Conservation (phyloP, 2,888 invertebrate species). For the Sclerodermus sp. region DNA sequence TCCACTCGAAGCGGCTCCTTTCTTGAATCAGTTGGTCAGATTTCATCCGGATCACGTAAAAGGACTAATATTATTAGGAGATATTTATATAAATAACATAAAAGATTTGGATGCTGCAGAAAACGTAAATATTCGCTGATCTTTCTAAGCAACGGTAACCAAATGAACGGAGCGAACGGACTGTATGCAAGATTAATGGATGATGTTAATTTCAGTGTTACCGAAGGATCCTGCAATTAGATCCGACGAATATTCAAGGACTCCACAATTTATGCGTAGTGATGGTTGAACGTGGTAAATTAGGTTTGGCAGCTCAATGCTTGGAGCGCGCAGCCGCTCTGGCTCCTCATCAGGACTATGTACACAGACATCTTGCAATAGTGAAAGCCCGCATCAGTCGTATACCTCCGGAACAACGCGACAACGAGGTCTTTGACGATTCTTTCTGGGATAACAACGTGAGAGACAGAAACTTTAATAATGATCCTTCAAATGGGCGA, state of each 20-base stretch:
- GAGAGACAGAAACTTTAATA: constrained; percentile 30
- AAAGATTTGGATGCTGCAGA: constrained; percentile 94
- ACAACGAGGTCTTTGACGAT: constrained; percentile 47
- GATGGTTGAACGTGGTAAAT: constrained; percentile 86
- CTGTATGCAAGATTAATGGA: neutral
- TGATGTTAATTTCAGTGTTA: constrained; percentile 73
- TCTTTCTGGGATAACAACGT: constrained; percentile 36
- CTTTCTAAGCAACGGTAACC: neutral
- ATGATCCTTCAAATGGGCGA: constrained; percentile 34
- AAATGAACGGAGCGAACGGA: neutral
- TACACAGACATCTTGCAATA: constrained; percentile 85
- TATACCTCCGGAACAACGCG: constrained; percentile 47
- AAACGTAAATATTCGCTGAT: constrained; percentile 66
- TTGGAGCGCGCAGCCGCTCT: constrained; percentile 77
- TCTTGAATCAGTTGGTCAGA: constrained; percentile 85
- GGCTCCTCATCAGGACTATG: constrained; percentile 90
- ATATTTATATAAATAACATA: constrained; percentile 94
- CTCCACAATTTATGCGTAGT: constrained; percentile 96
- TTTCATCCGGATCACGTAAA: constrained; percentile 93
- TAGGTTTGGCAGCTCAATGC: constrained; percentile 84
- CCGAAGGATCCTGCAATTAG: constrained; percentile 80
- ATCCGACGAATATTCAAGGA: constrained; percentile 91
- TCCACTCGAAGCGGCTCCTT: constrained; percentile 91
- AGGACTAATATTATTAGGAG: constrained; percentile 89
- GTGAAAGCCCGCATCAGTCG: constrained; percentile 71